Base-by-base conservation (phyloP, 1,140 invertebrate genomes). In the Caerostris darwini region DNA sequence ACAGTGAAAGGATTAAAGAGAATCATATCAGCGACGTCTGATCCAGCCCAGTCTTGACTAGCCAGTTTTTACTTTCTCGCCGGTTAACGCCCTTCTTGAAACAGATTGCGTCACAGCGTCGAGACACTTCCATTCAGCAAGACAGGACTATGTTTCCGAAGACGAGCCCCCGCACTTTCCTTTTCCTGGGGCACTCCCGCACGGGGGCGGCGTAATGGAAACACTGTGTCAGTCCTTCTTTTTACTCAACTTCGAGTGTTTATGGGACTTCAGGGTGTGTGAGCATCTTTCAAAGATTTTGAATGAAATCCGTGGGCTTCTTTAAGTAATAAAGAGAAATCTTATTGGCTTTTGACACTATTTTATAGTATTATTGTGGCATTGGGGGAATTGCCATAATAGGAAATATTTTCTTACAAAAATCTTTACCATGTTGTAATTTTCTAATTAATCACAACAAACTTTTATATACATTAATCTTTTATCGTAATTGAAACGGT, bases 111-210 rank as follows among this genome's bases (percentile, higher is more conserved):
- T 12, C 34, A 77, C n/a, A 14, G 34, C 8, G 10, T 64, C 17
- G 12, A 14, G 61, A 64, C 61, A 64, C n/a, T n/a, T n/a, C n/a
- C n/a, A n/a, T n/a, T n/a, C 5, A 77, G 34, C 12, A 77, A 50
- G 34, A 77, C 5, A 50, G 19, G 50, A 50, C 71, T 77, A 0
- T 34, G 5, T 5, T 17, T 67, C n/a, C 61, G n/a, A 67, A 67
- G 61, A 67, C 34, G n/a, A 67, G 71, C 19, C 71, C 69, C 10
- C 71, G 14, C 71, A 77, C 34, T 77, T 12, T 77, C 12, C 7
- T 19, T 77, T 77, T 77, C 71, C 71, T 77, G 71, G 71, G 71
- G 12, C 71, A 77, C 71, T 77, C 71, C 71, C 8, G 12, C 71
- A 4, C 3, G 71, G 17, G 34, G 71, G 71, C 71, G 71, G 50